A percentile compares a stretch with the other conserved stretches of the same genome.
These are phyloP conservation scores for Caenorhabditis sp. DNA, from an alignment of 2,888 invertebrate species.

Conservation along the genomic window DNA sequence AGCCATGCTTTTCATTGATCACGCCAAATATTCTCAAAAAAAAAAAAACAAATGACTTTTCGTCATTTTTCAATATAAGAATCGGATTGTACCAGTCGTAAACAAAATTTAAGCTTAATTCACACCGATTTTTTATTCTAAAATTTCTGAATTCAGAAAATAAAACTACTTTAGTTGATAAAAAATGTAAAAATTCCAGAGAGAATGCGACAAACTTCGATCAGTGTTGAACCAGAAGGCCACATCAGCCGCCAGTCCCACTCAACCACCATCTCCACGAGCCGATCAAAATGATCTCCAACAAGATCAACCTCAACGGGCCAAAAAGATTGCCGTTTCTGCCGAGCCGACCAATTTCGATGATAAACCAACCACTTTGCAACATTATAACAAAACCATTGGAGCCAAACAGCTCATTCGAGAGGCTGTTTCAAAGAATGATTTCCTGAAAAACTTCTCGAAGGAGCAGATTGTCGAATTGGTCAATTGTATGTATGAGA, in stretches of 20 bases:
- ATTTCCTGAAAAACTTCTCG: constrained; percentile 74
- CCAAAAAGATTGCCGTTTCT: constrained; percentile 74
- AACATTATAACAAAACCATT: constrained; percentile 69
- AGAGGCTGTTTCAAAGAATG: constrained; percentile 74
- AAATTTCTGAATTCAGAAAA: no score
- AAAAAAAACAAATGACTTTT: no score
- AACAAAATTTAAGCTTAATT: no score
- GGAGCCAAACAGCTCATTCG: constrained; percentile 74
- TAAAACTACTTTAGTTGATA: no score
- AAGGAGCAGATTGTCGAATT: constrained; percentile 73
- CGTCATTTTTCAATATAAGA: no score
- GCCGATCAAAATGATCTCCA: constrained; percentile 72
- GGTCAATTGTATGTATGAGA: constrained; percentile 75
- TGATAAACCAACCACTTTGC: constrained; percentile 63
- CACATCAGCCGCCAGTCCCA: constrained; percentile 59
- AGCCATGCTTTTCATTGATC: no score
- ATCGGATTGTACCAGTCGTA: no score
- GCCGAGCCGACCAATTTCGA: constrained; percentile 71
- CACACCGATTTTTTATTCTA: no score
- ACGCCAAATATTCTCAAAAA: no score
- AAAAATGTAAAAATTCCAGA: no score
- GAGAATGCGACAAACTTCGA: constrained; percentile 73
- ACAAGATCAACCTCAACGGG: constrained; percentile 42
- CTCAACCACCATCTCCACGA: constrained; percentile 45
- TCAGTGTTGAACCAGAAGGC: constrained; percentile 74